These are phyloP conservation scores for Anolis carolinensis DNA, from an alignment of 2,113 vertebrate genomes.

Conservation along the genomic window DNA sequence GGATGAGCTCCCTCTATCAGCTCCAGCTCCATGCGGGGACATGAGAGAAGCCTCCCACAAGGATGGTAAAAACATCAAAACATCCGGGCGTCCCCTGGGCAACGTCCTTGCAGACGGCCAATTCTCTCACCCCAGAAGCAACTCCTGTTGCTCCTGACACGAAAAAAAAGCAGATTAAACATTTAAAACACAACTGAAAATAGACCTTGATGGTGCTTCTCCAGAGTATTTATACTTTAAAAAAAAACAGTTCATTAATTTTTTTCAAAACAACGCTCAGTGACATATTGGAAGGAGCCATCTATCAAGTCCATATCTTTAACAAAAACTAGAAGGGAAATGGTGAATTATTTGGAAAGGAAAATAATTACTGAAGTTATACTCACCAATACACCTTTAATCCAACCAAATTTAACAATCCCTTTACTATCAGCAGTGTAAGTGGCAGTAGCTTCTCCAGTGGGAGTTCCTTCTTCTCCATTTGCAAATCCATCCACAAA, in stretches of 20 bases:
- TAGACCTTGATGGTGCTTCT: background rate
- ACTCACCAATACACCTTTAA: conserved; percentile 96
- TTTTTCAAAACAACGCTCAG: background rate
- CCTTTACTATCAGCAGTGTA: conserved; percentile 91
- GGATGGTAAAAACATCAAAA: too few species aligned
- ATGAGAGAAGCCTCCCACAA: too few species aligned
- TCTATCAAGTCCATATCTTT: background rate
- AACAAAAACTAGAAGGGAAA: background rate
- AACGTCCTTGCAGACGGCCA: too few species aligned
- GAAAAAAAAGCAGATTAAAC: background rate
- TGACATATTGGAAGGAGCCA: background rate
- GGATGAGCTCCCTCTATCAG: too few species aligned
- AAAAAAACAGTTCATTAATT: background rate
- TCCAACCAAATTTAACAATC: conserved; percentile 96
- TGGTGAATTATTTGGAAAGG: background rate
- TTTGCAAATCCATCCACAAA: conserved; percentile 98
- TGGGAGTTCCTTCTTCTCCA: conserved; percentile 91
- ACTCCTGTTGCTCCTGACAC: too few species aligned
- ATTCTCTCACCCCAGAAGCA: too few species aligned
- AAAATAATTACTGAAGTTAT: background rate
- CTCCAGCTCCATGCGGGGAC: too few species aligned
- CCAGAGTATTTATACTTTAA: background rate
- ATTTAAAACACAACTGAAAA: background rate
- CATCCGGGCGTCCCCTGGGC: too few species aligned
- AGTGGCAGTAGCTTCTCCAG: conserved; percentile 87